Base-by-base conservation (phyloP, 2,113 vertebrate genomes). In the Microtus montanus region DNA sequence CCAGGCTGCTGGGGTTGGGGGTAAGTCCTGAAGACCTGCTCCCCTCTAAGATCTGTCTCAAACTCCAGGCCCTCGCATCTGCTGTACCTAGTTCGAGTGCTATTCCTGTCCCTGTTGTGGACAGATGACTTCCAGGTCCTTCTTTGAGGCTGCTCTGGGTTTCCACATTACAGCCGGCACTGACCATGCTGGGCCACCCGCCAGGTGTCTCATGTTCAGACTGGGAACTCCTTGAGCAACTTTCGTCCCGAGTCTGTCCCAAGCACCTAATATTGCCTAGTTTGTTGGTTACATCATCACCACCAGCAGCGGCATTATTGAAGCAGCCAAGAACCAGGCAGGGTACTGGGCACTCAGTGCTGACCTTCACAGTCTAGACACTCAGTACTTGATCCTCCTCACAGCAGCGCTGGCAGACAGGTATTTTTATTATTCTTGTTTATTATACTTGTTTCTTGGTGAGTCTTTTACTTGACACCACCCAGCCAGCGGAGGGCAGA, bases 231-330 rank as follows among this genome's bases (percentile, higher is more conserved):
- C 70, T n/a, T 17, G 58, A 74, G 33, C 9, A 15, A 12, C 33
- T 79, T 52, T 28, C 7, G 14, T 20, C 41, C 22, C 89, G 22
- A 52, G 70, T 10, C 75, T 64, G 11, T 17, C 41, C 77, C 64
- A 54, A 22, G 38, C 7, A 0, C 41, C n/a, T 86, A 49, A 64
- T 17, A 49, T 0, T 15, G 4, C 41, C 90, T 33, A 11, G 20
- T 13, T 63, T 22, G 3, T 14, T 0, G 0, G 15, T 71, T 35
- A 1, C 33, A 2, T 35, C 20, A 2, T 8, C 64, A 61, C 52
- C 38, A 44, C 3, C 22, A 30, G 3, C 15, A 2, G 3, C 0
- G 1, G 13, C 35, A 20, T 52, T 12, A 77, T 61, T 88, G 10
- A 63, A 64, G n/a, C 0, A 77, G 28, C 82, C 3, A 9, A 61